These are phyloP conservation scores for Heliocidaris tuberculata DNA, from an alignment of 35 echinoderm and acorn worm species.

Conservation along the genomic window DNA sequence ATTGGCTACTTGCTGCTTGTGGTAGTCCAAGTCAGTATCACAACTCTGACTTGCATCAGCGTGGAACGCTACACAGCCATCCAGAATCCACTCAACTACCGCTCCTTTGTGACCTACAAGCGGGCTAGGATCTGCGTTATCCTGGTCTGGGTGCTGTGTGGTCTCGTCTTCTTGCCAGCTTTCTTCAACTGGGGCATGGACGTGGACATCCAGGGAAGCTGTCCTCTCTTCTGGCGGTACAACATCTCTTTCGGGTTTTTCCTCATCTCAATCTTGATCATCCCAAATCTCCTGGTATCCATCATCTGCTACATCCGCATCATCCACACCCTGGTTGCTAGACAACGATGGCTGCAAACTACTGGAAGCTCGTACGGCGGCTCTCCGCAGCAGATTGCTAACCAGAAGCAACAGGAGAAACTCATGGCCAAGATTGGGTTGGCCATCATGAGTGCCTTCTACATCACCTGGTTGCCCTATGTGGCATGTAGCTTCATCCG, in stretches of 20 bases:
- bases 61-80: slow-evolving; percentile 80
- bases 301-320: slow-evolving; percentile 64
- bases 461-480: slow-evolving; percentile 80
- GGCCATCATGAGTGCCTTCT: slow-evolving; percentile 78
- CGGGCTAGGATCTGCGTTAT: slow-evolving; percentile 47
- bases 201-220: neutral
- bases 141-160: slow-evolving; percentile 53
- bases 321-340: slow-evolving; percentile 28
- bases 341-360: slow-evolving; percentile 45
- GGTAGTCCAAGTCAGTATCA: slow-evolving; percentile 61
- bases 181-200: slow-evolving; percentile 52
- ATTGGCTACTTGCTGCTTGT: slow-evolving; percentile 58
- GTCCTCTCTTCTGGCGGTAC: slow-evolving; percentile 56
- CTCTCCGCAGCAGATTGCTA: slow-evolving; percentile 36
- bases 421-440: slow-evolving; percentile 76
- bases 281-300: slow-evolving; percentile 71
- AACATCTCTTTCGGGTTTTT: slow-evolving; percentile 67
- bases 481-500: slow-evolving; percentile 50
- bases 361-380: neutral
- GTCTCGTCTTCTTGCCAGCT: slow-evolving; percentile 60
- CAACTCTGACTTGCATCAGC: slow-evolving; percentile 63
- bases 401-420: slow-evolving; percentile 53
- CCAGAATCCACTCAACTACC: slow-evolving; percentile 65
- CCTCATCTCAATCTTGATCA: slow-evolving; percentile 59
- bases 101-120: slow-evolving; percentile 45